Conservation (phyloP, 2,797 vertebrate species). For the Champsocephalus esox region DNA sequence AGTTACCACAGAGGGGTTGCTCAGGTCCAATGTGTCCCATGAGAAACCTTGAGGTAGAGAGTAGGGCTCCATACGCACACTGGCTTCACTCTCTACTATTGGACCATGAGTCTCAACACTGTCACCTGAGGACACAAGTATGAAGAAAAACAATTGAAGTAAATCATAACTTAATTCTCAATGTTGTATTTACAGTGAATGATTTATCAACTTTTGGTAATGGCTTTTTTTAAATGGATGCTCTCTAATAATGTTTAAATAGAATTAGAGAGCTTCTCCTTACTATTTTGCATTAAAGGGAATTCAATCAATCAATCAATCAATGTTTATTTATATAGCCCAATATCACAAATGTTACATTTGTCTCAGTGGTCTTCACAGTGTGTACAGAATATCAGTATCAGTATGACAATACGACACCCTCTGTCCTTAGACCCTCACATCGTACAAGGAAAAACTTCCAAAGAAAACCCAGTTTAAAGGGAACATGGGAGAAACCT, state of each 20-base stretch:
- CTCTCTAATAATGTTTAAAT: not conserved
- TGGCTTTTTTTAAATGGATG: conserved; percentile 3
- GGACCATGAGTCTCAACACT: conserved; percentile 88
- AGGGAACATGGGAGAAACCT: too few species aligned
- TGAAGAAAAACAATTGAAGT: not conserved
- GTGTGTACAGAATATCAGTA: too few species aligned
- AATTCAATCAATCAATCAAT: too few species aligned
- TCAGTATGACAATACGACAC: too few species aligned
- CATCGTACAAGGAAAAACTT: too few species aligned
- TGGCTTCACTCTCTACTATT: conserved; percentile 85
- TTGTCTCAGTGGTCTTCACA: too few species aligned
- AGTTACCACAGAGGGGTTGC: conserved; percentile 88
- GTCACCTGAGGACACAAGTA: conserved; percentile 82
- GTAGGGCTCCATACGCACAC: conserved; percentile 89
- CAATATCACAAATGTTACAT: too few species aligned
- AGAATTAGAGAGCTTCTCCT: not conserved
- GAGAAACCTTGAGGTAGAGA: conserved; percentile 92
- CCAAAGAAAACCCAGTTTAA: too few species aligned
- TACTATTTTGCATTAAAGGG: not conserved
- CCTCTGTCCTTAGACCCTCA: too few species aligned
- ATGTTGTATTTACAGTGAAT: not conserved
- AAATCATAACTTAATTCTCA: not conserved
- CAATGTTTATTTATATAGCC: too few species aligned
- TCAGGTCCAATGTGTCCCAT: conserved; percentile 93
- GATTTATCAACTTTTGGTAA: not conserved